Conservation (phyloP, 2,888 invertebrate species). For the Acrobasis consociella region DNA sequence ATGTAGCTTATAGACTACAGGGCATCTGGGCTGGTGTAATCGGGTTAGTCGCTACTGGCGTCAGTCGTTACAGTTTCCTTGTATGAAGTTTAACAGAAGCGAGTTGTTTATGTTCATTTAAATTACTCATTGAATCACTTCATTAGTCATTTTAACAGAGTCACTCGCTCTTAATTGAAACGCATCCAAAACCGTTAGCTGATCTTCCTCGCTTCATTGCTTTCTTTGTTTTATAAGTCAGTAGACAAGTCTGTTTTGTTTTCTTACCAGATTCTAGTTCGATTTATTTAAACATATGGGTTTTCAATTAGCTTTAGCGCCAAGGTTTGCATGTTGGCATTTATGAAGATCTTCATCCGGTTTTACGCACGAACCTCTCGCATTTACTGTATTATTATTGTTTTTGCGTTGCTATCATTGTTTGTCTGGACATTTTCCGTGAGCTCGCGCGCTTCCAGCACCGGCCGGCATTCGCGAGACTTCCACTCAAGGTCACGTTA, state of each 20-base stretch:
- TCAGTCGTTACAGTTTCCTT: slow-evolving; percentile 37
- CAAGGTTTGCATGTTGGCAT: slow-evolving; percentile 17
- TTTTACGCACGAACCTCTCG: slow-evolving; percentile 40
- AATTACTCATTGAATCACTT: slow-evolving; percentile 72
- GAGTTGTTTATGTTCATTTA: slow-evolving; percentile 62
- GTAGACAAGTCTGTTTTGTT: slow-evolving; percentile 11
- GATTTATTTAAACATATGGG: slow-evolving; percentile 33
- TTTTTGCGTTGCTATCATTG: slow-evolving; percentile 66
- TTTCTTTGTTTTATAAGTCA: slow-evolving; percentile 26
- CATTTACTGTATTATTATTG: slow-evolving; percentile 55
- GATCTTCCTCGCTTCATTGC: slow-evolving; percentile 38
- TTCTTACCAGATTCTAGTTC: slow-evolving; percentile 30
- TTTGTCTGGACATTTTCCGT: slow-evolving; percentile 76
- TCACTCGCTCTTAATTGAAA: slow-evolving; percentile 70
- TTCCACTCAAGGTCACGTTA: slow-evolving; percentile 78
- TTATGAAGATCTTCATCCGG: slow-evolving; percentile 32
- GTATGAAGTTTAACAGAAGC: slow-evolving; percentile 47
- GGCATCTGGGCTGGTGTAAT: slow-evolving; percentile 21
- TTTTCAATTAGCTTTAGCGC: slow-evolving; percentile 30
- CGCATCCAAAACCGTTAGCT: slow-evolving; percentile 64
- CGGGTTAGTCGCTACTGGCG: slow-evolving; percentile 29
- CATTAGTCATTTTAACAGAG: slow-evolving; percentile 71
- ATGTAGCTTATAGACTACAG: slow-evolving; percentile 17
- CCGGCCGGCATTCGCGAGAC: slow-evolving; percentile 76
- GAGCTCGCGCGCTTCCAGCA: slow-evolving; percentile 65